Evolutionary conservation across 2,888 invertebrate genomes (phyloP), one percentile per base, ranked within the genome.

Genomic region (Eurois occulta): DNA sequence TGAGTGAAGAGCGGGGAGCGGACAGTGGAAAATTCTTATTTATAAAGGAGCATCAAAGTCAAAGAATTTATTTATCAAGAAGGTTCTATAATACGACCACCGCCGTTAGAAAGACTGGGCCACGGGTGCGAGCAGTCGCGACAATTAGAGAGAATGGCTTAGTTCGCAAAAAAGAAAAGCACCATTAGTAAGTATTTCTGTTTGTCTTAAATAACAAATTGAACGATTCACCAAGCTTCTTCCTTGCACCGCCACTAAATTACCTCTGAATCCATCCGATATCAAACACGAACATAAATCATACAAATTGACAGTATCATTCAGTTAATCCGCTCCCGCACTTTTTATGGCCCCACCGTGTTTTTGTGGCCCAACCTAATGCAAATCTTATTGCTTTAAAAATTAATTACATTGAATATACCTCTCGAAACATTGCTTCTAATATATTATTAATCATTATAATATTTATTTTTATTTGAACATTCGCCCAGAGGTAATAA

Each of bases 291-390:
- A 67, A 75, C 70, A 78, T 73, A 62, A 88, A 88, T 88, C 81
- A 80, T 71, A 84, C 70, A 75, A 80, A 75, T 75, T 75, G 77
- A 70, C 81, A 75, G 64, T 38, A 48, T 69, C n/a, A 48, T 80
- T 87, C 70, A 73, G 66, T 72, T 85, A 77, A 81, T 81, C 72
- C 77, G 13, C 66, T 68, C 69, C n/a, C 58, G 35, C 75, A 52
- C 85, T 87, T 85, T 87, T 85, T 85, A 67, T 75, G 69, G 58
- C 86, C 72, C 4, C 72, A 64, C 60, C 43, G n/a, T 6, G 73
- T 76, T 81, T 81, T 74, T 77, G 72, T 87, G 67, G 85, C 74
- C 64, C 52, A 46, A 74, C 60, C 64, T 84, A 68, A 77, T 72
- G 65, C 84, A 8, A 67, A 67, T 21, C 41, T 58, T 67, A 75